Evolutionary conservation across 1,140 invertebrate species (phyloP), one percentile per base, ranked within the genome.

Genomic region (Leptopilina boulardi): DNA sequence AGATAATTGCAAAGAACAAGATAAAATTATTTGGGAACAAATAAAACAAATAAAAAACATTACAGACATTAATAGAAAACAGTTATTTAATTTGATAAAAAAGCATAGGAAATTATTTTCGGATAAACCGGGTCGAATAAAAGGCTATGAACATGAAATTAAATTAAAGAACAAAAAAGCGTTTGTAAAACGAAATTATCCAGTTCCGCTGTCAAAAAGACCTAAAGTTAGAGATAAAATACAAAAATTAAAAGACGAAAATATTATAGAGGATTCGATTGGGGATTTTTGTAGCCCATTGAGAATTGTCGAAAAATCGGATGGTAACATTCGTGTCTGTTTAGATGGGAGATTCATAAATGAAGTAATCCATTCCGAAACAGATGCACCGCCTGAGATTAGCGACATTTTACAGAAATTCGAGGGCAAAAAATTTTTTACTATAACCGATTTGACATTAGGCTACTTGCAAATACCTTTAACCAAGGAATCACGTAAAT

Each of bases 221-320:
- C 47, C 5, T 18, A 51, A 18, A 18, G 18, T 51, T 18, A 51
- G 47, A 51, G 18, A 51, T 18, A 18, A 3, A 19, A 51, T 51
- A 2, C n/a, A n/a, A 18, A 19, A 51, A 51, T 2, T 51, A 8
- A 18, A 18, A 51, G n/a, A 18, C 1, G 1, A n/a, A 2, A n/a
- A 30, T 3, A 70, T 30, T 11, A 70, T 70, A 26, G 59, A 23
- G 10, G 15, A 15, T n/a, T 70, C 19, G 2, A 26, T 15, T 30
- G 30, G 59, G 6, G 11, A 70, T 9, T 70, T 30, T 38, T 70
- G 19, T 38, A 70, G 30, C 10, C 23, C 23, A 3, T 30, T 70
- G 21, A 8, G 56, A 34, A 66, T 66, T 4, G 56, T 70, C 13
- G 23, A 18, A 59, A 76, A 78, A n/a, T n/a, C n/a, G n/a, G n/a